Evolutionary conservation across 1,140 invertebrate species (phyloP), one percentile per base, ranked within the genome.

Genomic region (Bombus confusus): DNA sequence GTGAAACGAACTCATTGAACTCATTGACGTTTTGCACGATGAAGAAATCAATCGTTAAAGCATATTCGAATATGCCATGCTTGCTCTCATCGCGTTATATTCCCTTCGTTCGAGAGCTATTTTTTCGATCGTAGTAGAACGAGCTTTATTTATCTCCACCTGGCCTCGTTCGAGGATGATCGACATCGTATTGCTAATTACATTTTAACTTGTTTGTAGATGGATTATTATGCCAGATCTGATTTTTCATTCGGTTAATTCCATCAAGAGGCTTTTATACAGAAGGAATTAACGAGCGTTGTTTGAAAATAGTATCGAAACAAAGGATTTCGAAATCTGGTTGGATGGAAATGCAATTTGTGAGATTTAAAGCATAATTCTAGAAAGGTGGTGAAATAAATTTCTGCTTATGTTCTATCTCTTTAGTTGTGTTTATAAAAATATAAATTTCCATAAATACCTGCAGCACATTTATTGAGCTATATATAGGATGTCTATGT

Each of bases 1-100:
- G 69, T 28, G 80, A 81, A 81, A 52, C n/a, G 69, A 73, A 62
- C 47, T 73, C 80, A 72, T 81, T 72, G 79, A 81, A 72, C 79
- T 80, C 66, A 41, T 81, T 39, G 79, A 43, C 69, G 22, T 47
- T 15, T 25, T n/a, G 43, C 15, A 47, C 64, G 62, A 10, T 22
- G 57, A 34, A 80, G 37, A 80, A 80, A 57, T 52, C 47, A 69
- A 81, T 73, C 34, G 18, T 39, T 57, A 34, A 18, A 80, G 18
- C 28, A 39, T 28, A 8, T 62, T 73, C n/a, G 68, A 62, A 62
- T 18, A 18, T 34, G 28, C 28, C 15, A 43, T 52, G 34, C 5
- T 15, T 12, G n/a, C 64, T 79, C 31, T 66, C 31, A 34, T 28
- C 22, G 13, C 28, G 64, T 66, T 66, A 43, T 37, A 78, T 78